These are phyloP conservation scores for Drymonia ruficornis DNA, from an alignment of 2,888 invertebrate species.

Conservation along the genomic window DNA sequence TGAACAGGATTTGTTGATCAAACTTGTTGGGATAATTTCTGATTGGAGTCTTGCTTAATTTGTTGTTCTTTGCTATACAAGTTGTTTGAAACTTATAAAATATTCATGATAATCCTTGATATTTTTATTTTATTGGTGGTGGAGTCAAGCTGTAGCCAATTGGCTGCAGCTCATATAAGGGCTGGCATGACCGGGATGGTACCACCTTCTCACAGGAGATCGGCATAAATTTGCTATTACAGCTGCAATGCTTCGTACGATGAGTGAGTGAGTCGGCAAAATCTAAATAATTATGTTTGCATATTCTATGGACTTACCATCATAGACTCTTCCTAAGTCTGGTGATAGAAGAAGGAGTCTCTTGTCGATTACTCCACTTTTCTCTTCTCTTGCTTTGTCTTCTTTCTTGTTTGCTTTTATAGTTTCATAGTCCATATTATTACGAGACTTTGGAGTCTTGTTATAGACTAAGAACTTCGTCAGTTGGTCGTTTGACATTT, in stretches of 20 bases:
- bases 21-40: background rate
- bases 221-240: too few relatives aligned
- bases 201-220: too few relatives aligned
- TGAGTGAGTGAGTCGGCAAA: too few relatives aligned
- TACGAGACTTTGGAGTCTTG: slow-evolving; percentile 64
- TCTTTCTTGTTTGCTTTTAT: slow-evolving; percentile 60
- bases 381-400: slow-evolving; percentile 35
- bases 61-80: background rate
- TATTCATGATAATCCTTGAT: too few relatives aligned
- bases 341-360: slow-evolving; percentile 69
- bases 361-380: slow-evolving; percentile 54
- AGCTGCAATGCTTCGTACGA: too few relatives aligned
- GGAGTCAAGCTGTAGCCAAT: too few relatives aligned
- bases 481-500: slow-evolving; percentile 64
- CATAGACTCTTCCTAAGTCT: slow-evolving; percentile 56
- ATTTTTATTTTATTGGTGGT: too few relatives aligned
- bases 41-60: background rate
- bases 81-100: too few relatives aligned
- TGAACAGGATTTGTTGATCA: background rate
- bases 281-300: too few relatives aligned
- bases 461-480: slow-evolving; percentile 74
- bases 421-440: slow-evolving; percentile 66
- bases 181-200: too few relatives aligned
- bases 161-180: too few relatives aligned
- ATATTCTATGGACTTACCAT: slow-evolving; percentile 59